Base-by-base conservation (phyloP, 2,888 invertebrate genomes). In the Pogonocherus hispidulus region DNA sequence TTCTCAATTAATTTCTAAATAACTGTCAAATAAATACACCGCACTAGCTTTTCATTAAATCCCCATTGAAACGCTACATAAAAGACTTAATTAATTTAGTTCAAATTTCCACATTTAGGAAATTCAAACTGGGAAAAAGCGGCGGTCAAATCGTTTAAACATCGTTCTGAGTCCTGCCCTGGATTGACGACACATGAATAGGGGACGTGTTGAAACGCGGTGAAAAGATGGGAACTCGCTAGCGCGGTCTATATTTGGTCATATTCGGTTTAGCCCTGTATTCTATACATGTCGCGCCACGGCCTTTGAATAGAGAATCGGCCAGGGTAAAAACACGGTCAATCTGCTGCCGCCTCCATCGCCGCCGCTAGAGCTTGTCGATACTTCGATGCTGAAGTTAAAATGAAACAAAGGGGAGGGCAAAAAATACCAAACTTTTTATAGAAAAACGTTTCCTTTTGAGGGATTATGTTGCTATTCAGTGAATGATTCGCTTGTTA, bases 271-370 rank as follows among this genome's bases (percentile, higher is more conserved):
- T 73, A 71, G 70, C 74, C 76, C 75, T 74, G 74, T 79, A 80
- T 80, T 79, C 80, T 74, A 75, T 76, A 77, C 78, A 77, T 79
- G 78, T 80, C 75, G 76, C 70, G 73, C 64, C 73, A 79, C 79
- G 78, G 77, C 72, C 77, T 79, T 77, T 81, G 81, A 81, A 81
- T 81, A 77, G 79, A 63, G 74, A 80, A 80, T 79, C 79, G 75
- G 73, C 66, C 68, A 47, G 78, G 72, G 78, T 78, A 79, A 78
- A 79, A 78, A 78, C 77, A 75, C 77, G 79, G 77, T 76, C 79
- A 79, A 80, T 80, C 79, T 77, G 73, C 67, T 67, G 71, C 75
- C 73, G 70, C 69, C 68, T 72, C 75, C 73, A 69, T 66, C 67
- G 63, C 71, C 69, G 52, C 60, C 60, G 67, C 70, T 66, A 27